A percentile compares a stretch with the other conserved stretches of the same genome.
These are phyloP conservation scores for Ceratina calcarata DNA, from an alignment of 1,140 invertebrate genomes.

Conservation along the genomic window DNA sequence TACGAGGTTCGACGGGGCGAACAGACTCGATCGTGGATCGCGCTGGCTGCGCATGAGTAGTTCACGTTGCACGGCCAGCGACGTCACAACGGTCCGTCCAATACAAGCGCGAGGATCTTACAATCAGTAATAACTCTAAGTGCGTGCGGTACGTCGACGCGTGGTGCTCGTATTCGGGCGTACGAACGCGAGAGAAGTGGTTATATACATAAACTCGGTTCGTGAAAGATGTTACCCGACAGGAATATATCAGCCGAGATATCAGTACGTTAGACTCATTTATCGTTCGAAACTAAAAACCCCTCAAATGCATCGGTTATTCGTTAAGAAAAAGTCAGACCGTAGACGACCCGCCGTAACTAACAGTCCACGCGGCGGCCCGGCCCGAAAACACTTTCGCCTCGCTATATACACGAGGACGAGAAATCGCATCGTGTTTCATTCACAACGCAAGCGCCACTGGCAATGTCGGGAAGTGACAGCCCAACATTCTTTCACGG, in stretches of 20 bases:
- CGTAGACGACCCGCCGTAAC: slow-evolving; percentile 45
- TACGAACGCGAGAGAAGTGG: slow-evolving; percentile 31
- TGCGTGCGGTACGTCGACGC: slow-evolving; percentile 33
- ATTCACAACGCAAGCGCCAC: slow-evolving; percentile 68
- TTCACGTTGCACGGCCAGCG: slow-evolving; percentile 10
- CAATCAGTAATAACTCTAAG: slow-evolving; percentile 29
- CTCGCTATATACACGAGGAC: slow-evolving; percentile 56
- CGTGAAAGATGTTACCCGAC: slow-evolving; percentile 36
- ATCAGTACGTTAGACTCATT: background rate
- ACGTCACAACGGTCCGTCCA: slow-evolving; percentile 51
- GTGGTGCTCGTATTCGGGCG: slow-evolving; percentile 45
- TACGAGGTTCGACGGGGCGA: background rate
- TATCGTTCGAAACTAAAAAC: background rate
- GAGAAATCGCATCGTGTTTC: slow-evolving; percentile 65
- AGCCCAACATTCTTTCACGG: slow-evolving; percentile 80
- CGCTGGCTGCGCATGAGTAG: slow-evolving; percentile 42
- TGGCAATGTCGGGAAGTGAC: slow-evolving; percentile 80
- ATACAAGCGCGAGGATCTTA: slow-evolving; percentile 17
- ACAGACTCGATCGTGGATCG: slow-evolving; percentile 16
- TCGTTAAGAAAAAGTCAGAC: slow-evolving; percentile 33
- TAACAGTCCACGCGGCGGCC: slow-evolving; percentile 62
- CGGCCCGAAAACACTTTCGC: slow-evolving; percentile 58
- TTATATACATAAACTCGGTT: slow-evolving; percentile 7
- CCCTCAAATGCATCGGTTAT: slow-evolving; percentile 28
- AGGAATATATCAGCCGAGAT: slow-evolving; percentile 17